Percentiles rank a stretch among this genome's conserved stretches.
These are phyloP conservation scores for Vultur gryphus DNA, from an alignment of 2,797 vertebrate genomes.

Conservation along the genomic window DNA sequence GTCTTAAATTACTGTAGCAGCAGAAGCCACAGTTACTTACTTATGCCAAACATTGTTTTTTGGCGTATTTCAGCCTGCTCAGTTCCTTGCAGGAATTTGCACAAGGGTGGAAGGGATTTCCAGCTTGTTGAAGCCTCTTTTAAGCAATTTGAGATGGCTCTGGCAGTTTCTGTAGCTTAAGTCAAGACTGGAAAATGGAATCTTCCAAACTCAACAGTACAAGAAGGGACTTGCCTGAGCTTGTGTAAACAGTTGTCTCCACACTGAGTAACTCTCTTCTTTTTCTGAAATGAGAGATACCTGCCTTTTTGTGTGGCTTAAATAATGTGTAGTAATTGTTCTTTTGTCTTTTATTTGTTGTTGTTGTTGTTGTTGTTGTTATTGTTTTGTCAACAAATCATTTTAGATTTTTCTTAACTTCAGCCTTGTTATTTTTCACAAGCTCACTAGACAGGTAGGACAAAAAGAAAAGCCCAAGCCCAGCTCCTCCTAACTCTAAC, in stretches of 20 bases:
- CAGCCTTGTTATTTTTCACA: neutral
- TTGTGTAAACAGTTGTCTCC: neutral
- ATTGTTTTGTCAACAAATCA: neutral
- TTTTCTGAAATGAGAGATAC: neutral
- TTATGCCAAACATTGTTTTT: conserved; percentile 11
- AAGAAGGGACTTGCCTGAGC: neutral
- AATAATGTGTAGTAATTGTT: neutral
- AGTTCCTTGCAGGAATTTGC: conserved; percentile 52
- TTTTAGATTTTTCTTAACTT: neutral
- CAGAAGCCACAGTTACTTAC: neutral
- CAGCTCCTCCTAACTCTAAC: neutral
- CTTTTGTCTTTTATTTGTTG: neutral
- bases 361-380: neutral
- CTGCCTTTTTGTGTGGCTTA: neutral
- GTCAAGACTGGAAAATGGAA: conserved; percentile 1
- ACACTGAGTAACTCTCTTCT: neutral
- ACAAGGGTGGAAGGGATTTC: conserved; percentile 35
- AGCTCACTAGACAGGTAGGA: neutral
- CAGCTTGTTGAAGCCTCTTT: conserved; percentile 51
- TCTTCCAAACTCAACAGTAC: conserved; percentile 11
- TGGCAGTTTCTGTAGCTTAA: conserved; percentile 18
- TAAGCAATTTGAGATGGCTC: conserved; percentile 17
- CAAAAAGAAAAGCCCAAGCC: neutral
- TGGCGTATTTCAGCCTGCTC: conserved; percentile 36
- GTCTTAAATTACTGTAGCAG: conserved; percentile 52